These are phyloP conservation scores for Spilosoma lubricipeda DNA, from an alignment of 2,888 invertebrate species.

Conservation along the genomic window DNA sequence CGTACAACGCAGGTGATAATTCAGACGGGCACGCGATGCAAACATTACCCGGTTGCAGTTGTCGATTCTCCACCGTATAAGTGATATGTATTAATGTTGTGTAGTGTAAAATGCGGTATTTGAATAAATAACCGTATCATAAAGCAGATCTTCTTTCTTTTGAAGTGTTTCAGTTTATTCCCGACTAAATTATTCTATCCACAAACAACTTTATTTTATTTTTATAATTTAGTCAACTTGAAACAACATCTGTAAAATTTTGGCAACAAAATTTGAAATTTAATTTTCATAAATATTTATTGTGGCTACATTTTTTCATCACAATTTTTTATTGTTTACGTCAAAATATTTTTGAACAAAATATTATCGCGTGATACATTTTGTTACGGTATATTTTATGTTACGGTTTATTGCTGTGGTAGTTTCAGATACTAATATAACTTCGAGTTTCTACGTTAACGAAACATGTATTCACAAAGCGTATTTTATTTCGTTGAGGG, in stretches of 20 bases:
- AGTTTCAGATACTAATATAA: conserved; percentile 47
- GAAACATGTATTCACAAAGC: conserved; percentile 39
- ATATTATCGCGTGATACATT: conserved; percentile 43
- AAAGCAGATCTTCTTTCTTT: conserved; percentile 42
- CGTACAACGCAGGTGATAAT: conserved; percentile 69
- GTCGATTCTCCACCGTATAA: conserved; percentile 17
- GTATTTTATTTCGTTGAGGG: conserved; percentile 40
- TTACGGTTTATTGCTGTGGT: conserved; percentile 43
- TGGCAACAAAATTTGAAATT: conserved; percentile 11
- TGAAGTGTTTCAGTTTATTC: conserved; percentile 33
- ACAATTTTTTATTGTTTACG: conserved; percentile 24
- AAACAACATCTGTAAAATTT: conserved; percentile 15
- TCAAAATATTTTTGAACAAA: conserved; percentile 35
- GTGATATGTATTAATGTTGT: not conserved
- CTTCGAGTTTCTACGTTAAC: conserved; percentile 41
- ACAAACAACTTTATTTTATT: conserved; percentile 18
- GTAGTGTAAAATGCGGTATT: not conserved
- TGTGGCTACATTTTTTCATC: conserved; percentile 3
- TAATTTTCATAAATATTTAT: conserved; percentile 18
- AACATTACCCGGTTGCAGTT: conserved; percentile 62
- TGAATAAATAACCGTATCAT: conserved; percentile 9
- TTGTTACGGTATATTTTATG: conserved; percentile 45
- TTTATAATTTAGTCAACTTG: conserved; percentile 13
- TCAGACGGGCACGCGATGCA: conserved; percentile 71
- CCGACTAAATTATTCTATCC: conserved; percentile 29